phyloP scores from a whole-genome alignment of 2,888 invertebrate genomes.

The Pollenia griseotomentosa region DNA sequence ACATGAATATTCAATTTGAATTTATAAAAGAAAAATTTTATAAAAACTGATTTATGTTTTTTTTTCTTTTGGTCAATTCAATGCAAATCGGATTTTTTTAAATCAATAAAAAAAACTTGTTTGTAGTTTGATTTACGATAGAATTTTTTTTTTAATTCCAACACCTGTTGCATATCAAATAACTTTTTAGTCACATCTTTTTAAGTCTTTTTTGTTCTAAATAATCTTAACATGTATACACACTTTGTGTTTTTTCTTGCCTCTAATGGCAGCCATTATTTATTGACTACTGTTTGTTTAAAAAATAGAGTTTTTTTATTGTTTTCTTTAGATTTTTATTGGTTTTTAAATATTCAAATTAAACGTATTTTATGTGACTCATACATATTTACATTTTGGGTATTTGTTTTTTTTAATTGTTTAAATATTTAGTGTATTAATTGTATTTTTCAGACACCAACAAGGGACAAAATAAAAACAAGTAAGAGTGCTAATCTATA shows the following conservation, averaged over 20 bases:
- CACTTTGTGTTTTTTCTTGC: constrained; percentile 15
- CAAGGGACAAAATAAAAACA: too few relatives aligned
- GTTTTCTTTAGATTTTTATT: not conserved
- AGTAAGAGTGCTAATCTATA: too few relatives aligned
- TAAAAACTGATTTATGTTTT: not conserved
- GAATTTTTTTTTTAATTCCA: constrained; percentile 1
- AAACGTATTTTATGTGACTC: constrained; percentile 32
- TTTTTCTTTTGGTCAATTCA: constrained; percentile 35
- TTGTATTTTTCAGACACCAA: too few relatives aligned
- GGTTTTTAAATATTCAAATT: constrained; percentile 46
- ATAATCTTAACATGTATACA: not conserved
- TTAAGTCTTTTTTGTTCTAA: not conserved
- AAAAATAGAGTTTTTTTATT: not conserved
- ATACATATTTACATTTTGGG: not conserved
- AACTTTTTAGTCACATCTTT: constrained; percentile 7
- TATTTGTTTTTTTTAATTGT: not conserved
- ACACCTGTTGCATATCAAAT: constrained; percentile 63
- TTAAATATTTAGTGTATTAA: too few relatives aligned
- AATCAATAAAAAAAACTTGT: not conserved
- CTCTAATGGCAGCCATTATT: constrained; percentile 34
- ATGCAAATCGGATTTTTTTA: constrained; percentile 45
- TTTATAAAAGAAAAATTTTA: not conserved
- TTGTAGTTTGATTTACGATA: constrained; percentile 37
- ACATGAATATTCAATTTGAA: constrained; percentile 26
- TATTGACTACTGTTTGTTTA: constrained; percentile 40